Conservation (phyloP, 2,797 vertebrate genomes). For the Buceros bicornis region DNA sequence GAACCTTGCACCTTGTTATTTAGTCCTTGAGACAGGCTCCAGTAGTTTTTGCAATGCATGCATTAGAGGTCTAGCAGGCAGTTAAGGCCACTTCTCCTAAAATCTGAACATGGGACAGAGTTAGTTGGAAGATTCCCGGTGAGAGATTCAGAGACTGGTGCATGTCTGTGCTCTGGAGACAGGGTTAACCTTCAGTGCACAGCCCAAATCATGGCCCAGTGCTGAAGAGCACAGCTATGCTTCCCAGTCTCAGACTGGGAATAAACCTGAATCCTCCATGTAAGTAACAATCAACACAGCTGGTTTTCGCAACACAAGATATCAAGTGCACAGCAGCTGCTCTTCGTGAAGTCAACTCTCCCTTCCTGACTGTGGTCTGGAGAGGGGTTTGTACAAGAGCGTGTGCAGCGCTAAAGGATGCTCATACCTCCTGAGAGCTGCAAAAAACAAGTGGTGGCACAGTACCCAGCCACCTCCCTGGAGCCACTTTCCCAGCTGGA, state of each 20-base stretch:
- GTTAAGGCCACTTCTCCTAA: neutral
- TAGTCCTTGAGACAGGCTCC: neutral
- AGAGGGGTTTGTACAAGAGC: neutral
- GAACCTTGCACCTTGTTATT: neutral
- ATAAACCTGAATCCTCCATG: neutral
- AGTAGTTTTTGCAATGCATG: neutral
- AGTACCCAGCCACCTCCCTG: neutral
- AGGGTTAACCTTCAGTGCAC: neutral
- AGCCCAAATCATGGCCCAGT: neutral
- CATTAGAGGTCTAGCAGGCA: neutral
- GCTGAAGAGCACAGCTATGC: neutral
- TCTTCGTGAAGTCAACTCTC: neutral
- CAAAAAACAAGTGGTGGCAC: neutral
- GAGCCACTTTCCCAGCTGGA: neutral
- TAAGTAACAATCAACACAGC: neutral
- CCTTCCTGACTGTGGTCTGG: neutral
- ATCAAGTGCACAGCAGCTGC: neutral
- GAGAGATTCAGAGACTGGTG: neutral
- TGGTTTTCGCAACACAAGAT: neutral
- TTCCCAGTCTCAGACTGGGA: neutral
- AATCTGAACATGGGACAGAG: neutral
- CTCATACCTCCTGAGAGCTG: neutral
- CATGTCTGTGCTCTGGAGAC: neutral
- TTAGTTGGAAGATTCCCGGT: neutral
- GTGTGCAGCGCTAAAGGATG: neutral